Percentiles rank a stretch among this genome's conserved stretches.
phyloP scores from a whole-genome alignment of 2,797 vertebrate genomes.

The Squalus acanthias region DNA sequence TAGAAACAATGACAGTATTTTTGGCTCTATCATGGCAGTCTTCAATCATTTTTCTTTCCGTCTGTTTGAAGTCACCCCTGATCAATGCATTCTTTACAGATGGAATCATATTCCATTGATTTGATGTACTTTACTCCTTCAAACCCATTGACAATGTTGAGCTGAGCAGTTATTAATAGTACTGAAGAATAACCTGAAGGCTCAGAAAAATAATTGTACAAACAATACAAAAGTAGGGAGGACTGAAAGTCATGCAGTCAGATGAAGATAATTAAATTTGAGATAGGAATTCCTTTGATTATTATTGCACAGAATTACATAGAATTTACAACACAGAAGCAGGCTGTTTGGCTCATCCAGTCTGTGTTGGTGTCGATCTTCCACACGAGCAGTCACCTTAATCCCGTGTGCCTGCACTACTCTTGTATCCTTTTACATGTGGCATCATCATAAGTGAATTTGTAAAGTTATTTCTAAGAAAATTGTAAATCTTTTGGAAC shows the following conservation, averaged over 20 bases:
- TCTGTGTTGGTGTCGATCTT: not conserved
- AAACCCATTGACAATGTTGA: not conserved
- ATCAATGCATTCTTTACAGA: constrained; percentile 26
- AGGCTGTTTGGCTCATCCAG: not conserved
- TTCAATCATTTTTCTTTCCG: constrained; percentile 28
- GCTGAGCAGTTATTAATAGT: constrained; percentile 14
- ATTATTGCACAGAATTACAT: not conserved
- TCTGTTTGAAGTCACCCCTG: constrained; percentile 28
- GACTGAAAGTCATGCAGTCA: not conserved
- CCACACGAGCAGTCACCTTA: not conserved
- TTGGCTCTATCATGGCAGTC: constrained; percentile 22
- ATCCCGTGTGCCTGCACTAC: not conserved
- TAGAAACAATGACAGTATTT: constrained; percentile 29
- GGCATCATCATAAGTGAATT: not conserved
- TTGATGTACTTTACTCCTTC: not conserved
- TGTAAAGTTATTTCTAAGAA: not conserved
- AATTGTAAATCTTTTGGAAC: not conserved
- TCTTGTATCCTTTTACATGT: not conserved
- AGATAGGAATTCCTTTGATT: not conserved
- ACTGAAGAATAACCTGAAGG: not conserved
- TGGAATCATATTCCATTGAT: constrained; percentile 19
- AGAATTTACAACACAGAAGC: not conserved
- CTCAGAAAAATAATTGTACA: not conserved
- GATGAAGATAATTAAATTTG: not conserved
- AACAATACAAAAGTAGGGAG: not conserved